Conservation (phyloP, 2,797 vertebrate genomes). For the Karalla daura region DNA sequence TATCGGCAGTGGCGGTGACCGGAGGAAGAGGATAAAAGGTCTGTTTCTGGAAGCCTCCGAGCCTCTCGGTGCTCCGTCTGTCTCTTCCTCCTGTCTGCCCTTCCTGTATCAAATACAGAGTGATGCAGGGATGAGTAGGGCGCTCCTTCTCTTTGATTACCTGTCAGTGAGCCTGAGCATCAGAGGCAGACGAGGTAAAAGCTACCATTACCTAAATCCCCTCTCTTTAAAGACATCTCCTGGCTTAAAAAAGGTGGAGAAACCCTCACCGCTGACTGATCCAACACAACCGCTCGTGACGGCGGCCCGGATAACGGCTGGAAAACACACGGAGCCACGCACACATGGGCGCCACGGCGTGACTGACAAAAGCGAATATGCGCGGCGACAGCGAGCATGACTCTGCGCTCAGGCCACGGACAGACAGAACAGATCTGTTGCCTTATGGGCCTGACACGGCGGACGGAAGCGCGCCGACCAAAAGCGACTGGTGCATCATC, state of each 20-base stretch:
- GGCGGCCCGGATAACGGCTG: constrained; percentile 31
- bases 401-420: constrained; percentile 52
- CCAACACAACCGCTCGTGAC: constrained; percentile 35
- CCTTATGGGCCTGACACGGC: constrained; percentile 31
- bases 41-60: constrained; percentile 32
- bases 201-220: constrained; percentile 68
- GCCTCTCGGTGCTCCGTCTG: constrained; percentile 58
- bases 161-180: constrained; percentile 65
- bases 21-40: constrained; percentile 25
- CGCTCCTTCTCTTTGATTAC: constrained; percentile 69
- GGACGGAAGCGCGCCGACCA: constrained; percentile 43
- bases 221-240: constrained; percentile 53
- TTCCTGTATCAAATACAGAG: constrained; percentile 64
- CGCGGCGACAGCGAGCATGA: constrained; percentile 53
- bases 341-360: constrained; percentile 20
- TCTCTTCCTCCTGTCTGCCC: constrained; percentile 58
- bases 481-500: constrained; percentile 38
- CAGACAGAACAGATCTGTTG: constrained; percentile 43
- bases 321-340: constrained; percentile 20
- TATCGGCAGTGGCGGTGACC: constrained; percentile 14
- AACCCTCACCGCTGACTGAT: constrained; percentile 39
- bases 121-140: constrained; percentile 60
- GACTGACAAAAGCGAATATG: constrained; percentile 45
- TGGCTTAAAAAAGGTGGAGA: constrained; percentile 50
- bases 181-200: constrained; percentile 64